Evolutionary conservation across 2,888 invertebrate species (phyloP).

Genomic region (Osmoderma eremita): DNA sequence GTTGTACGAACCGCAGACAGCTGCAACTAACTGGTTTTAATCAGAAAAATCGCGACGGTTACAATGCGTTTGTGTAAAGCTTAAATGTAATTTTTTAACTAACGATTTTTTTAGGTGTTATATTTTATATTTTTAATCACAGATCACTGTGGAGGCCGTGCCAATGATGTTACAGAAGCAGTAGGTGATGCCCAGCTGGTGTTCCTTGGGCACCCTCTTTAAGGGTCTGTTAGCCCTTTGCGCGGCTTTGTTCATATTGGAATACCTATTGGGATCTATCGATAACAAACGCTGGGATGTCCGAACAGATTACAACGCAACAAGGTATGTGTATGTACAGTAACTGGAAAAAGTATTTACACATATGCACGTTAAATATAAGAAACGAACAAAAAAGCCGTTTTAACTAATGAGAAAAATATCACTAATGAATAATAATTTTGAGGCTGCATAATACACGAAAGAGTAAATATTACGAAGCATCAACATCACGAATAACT

Average conservation of each 20-base stretch:
- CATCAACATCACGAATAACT: too few species aligned
- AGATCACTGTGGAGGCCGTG: constrained; percentile 34
- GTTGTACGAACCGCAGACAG: too few species aligned
- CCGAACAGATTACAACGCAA: constrained; percentile 62
- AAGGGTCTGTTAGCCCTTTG: constrained; percentile 70
- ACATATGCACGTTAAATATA: too few species aligned
- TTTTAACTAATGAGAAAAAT: too few species aligned
- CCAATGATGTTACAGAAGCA: constrained; percentile 48
- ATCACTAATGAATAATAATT: too few species aligned
- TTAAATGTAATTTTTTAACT: too few species aligned
- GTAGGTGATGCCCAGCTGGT: constrained; percentile 65
- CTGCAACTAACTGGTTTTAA: too few species aligned
- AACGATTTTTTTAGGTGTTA: background rate
- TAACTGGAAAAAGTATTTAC: background rate
- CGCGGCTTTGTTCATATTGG: constrained; percentile 73
- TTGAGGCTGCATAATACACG: too few species aligned
- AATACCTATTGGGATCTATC: constrained; percentile 75
- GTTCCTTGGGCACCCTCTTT: constrained; percentile 66
- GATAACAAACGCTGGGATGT: constrained; percentile 64
- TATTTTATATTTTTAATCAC: constrained; percentile 2
- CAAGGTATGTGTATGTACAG: constrained; percentile 62
- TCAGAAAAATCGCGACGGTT: too few species aligned
- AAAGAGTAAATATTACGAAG: too few species aligned
- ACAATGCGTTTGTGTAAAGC: too few species aligned
- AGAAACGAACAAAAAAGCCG: too few species aligned